Evolutionary conservation across 2,888 invertebrate genomes (phyloP).

Genomic region (Terebella lapidaria): DNA sequence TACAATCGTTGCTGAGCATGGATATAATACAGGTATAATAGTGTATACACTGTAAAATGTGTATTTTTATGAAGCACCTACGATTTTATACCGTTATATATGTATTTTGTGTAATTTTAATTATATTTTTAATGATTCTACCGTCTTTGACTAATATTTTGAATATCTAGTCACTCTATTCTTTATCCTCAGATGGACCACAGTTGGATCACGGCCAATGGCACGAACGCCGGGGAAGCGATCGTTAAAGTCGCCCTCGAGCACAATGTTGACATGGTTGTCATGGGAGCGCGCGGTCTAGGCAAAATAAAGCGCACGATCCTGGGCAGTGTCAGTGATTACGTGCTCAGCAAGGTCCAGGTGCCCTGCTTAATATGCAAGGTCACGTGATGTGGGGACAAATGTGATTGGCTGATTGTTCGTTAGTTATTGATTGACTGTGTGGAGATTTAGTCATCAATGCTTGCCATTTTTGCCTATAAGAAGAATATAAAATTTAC

Average conservation of each 20-base stretch:
- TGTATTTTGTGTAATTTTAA: too few species aligned
- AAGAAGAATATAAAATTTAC: too few species aligned
- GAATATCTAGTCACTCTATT: too few species aligned
- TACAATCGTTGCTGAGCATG: background rate
- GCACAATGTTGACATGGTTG: conserved; percentile 21
- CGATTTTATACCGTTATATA: too few species aligned
- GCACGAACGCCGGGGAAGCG: conserved; percentile 20
- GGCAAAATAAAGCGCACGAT: conserved; percentile 24
- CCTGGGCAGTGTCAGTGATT: conserved; percentile 26
- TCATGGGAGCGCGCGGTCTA: conserved; percentile 26
- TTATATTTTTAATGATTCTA: too few species aligned
- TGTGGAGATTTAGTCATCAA: too few species aligned
- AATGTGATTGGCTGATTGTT: too few species aligned
- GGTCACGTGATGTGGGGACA: background rate
- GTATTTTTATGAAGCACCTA: too few species aligned
- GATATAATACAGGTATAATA: background rate
- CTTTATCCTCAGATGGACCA: conserved; percentile 25
- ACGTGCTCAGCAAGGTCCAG: conserved; percentile 22
- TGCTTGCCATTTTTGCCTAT: too few species aligned
- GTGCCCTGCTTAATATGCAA: conserved; percentile 24
- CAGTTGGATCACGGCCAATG: conserved; percentile 21
- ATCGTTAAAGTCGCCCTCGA: conserved; percentile 18
- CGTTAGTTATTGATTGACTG: too few species aligned
- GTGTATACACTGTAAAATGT: background rate
- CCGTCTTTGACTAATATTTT: too few species aligned